Conservation (phyloP, 2,888 invertebrate genomes). For the Ophion slaviceki region DNA sequence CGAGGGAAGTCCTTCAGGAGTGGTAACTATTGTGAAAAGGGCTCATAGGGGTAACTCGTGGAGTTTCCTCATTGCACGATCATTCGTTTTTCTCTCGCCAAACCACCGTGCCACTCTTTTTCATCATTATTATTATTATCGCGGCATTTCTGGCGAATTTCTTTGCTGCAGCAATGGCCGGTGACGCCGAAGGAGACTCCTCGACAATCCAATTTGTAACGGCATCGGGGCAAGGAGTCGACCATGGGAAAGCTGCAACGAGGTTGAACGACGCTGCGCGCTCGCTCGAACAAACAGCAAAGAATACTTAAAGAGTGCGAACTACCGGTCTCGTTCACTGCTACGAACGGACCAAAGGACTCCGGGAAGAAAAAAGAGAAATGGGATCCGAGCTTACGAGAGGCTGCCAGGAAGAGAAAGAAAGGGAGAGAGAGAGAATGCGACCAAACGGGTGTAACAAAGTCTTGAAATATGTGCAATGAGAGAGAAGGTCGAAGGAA, state of each 20-base stretch:
- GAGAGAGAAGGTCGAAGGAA: slow-evolving; percentile 6
- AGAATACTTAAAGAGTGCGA: slow-evolving; percentile 38
- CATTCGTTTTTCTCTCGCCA: too few relatives aligned
- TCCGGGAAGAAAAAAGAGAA: slow-evolving; percentile 14
- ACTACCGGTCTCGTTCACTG: background rate
- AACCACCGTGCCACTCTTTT: background rate
- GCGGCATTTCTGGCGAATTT: background rate
- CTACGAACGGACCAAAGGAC: slow-evolving; percentile 2
- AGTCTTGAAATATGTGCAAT: slow-evolving; percentile 18
- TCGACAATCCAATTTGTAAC: slow-evolving; percentile 79
- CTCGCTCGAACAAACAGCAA: slow-evolving; percentile 35
- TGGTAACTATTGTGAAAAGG: too few relatives aligned
- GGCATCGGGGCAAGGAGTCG: slow-evolving; percentile 72
- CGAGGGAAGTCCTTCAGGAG: too few relatives aligned
- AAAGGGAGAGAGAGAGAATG: background rate
- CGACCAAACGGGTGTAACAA: background rate
- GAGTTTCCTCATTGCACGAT: too few relatives aligned
- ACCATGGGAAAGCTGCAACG: slow-evolving; percentile 49
- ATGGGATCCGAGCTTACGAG: slow-evolving; percentile 3
- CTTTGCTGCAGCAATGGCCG: slow-evolving; percentile 9
- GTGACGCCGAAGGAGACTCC: slow-evolving; percentile 35
- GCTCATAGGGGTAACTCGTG: too few relatives aligned
- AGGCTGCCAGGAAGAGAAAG: background rate
- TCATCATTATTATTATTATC: background rate
- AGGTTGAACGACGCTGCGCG: slow-evolving; percentile 18